Conservation (phyloP, 1,140 invertebrate species). For the Vanessa tameamea region DNA sequence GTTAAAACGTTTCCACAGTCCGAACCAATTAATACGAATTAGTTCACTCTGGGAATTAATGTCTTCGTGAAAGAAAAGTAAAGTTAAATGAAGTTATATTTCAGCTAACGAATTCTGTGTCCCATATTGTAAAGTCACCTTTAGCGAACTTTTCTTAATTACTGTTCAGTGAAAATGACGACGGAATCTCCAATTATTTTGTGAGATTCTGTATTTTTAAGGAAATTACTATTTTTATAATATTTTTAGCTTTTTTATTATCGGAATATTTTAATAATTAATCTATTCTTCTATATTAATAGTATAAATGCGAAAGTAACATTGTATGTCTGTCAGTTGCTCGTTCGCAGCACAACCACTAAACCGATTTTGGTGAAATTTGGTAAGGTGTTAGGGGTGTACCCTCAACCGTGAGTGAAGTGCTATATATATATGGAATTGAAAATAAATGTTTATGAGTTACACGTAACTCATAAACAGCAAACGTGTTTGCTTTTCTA, state of each 20-base stretch:
- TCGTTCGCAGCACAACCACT: too few species aligned
- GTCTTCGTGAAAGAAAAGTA: conserved; percentile 10
- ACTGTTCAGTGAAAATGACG: background rate
- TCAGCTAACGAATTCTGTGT: conserved; percentile 5
- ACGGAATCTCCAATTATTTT: background rate
- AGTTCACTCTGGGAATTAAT: conserved; percentile 2
- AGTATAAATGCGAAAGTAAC: too few species aligned
- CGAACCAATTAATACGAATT: conserved; percentile 12
- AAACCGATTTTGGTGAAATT: too few species aligned
- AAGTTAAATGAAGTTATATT: conserved; percentile 9
- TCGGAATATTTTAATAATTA: too few species aligned
- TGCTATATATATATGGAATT: too few species aligned
- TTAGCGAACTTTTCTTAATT: conserved; percentile 5
- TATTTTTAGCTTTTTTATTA: background rate
- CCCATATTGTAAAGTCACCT: conserved; percentile 4
- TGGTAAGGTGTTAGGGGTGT: too few species aligned
- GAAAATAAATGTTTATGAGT: too few species aligned
- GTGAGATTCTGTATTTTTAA: background rate
- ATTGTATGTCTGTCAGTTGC: too few species aligned
- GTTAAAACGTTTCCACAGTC: conserved; percentile 8
- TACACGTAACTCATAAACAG: too few species aligned
- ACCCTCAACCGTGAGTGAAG: too few species aligned
- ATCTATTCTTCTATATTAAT: too few species aligned
- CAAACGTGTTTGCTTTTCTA: too few species aligned
- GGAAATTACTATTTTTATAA: background rate